Percentiles rank a stretch among this genome's conserved stretches.
Evolutionary conservation across 2,113 vertebrate species (phyloP).

Genomic region (Sarotherodon lohbergeri): DNA sequence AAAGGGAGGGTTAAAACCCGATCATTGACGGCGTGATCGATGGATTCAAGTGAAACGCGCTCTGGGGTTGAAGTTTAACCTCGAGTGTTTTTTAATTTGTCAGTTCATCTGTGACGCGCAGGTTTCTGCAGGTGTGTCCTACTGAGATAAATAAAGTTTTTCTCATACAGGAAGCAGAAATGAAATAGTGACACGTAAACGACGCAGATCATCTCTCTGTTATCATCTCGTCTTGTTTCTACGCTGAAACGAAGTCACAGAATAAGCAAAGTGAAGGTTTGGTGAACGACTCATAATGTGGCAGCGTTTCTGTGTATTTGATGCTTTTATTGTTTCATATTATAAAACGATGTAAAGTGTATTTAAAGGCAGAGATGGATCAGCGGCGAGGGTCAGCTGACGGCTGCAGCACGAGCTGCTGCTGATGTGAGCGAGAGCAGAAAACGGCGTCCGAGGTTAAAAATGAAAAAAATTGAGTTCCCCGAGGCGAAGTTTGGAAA

Average conservation of each 20-base stretch:
- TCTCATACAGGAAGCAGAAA: not conserved
- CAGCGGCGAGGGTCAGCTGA: not conserved
- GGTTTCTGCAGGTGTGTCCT: not conserved
- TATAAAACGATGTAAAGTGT: rapidly evolving
- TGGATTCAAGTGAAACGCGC: rapidly evolving
- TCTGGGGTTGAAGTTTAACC: rapidly evolving
- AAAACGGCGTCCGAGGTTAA: not conserved
- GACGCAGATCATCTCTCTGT: not conserved
- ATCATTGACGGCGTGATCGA: not conserved
- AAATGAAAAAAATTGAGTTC: not conserved
- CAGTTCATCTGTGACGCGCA: rapidly evolving
- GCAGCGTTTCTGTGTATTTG: not conserved
- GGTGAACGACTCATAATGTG: rapidly evolving
- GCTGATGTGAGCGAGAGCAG: not conserved
- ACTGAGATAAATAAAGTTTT: not conserved
- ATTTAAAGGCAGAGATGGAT: not conserved
- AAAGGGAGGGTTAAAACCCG: not conserved
- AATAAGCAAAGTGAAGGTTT: not conserved
- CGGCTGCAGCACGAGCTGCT: not conserved
- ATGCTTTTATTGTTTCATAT: not conserved
- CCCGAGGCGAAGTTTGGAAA: not conserved
- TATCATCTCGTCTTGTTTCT: not conserved
- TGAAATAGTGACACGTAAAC: rapidly evolving
- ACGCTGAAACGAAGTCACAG: not conserved
- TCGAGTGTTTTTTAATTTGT: not conserved